Evolutionary conservation across 2,888 invertebrate species (phyloP), one percentile per base, ranked within the genome.

Genomic region (Phaonia tiefii): DNA sequence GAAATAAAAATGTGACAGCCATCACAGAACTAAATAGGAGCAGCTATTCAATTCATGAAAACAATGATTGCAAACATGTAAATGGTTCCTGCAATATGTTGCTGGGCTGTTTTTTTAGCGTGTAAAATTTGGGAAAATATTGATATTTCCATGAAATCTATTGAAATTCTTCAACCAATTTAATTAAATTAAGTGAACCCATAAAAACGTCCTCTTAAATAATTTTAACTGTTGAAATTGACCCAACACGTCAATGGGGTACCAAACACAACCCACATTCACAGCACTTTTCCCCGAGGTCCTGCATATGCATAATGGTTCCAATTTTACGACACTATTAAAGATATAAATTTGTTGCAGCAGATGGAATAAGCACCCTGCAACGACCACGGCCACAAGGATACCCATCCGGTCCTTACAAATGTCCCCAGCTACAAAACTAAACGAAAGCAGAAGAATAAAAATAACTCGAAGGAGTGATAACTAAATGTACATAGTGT

Each of bases 301-400:
- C 4, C 2, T 22, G 51, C 13, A 44, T 2, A 44, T 1, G 54
- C 13, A 22, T 37, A 63, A 63, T 63, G 63, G n/a, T 37, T 42
- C n/a, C n/a, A 22, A 63, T 63, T 63, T 63, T 63, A 63, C 22
- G 63, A 63, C 17, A 63, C 22, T 63, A 42, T 63, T 42, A 63
- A 63, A 63, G 37, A 63, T 31, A 63, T 42, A 42, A 63, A 63
- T 42, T 63, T n/a, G 5, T 11, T 42, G 22, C 20, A 63, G 22
- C 42, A 22, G 63, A 22, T 63, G 63, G 39, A 63, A 63, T 42
- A 39, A 63, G 37, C 42, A 63, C 63, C 63, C 17, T 39, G 13
- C 20, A 60, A 60, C 60, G 60, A 60, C 60, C 60, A 58, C 60
- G 20, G 20, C 3, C n/a, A n/a, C n/a, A n/a, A n/a, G n/a, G n/a